These are phyloP conservation scores for Dicaeum eximium DNA, from an alignment of 2,113 vertebrate species.

Conservation along the genomic window DNA sequence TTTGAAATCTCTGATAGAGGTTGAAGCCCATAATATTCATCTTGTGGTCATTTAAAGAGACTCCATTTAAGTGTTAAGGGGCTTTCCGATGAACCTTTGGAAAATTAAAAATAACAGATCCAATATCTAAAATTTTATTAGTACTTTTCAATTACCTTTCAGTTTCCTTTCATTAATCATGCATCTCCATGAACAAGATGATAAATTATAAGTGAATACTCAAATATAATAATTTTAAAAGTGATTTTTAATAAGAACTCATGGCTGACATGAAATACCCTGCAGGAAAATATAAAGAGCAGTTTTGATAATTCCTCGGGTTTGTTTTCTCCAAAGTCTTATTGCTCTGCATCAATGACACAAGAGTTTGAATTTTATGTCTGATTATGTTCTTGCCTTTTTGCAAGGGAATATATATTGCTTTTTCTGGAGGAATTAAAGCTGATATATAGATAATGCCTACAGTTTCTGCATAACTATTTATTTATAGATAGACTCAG, in stretches of 20 bases:
- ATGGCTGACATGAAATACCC: neutral
- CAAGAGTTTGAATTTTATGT: neutral
- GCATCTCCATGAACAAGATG: constrained; percentile 29
- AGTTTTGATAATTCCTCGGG: neutral
- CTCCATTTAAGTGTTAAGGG: neutral
- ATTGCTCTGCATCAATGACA: neutral
- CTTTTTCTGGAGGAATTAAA: neutral
- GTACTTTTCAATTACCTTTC: constrained; percentile 43
- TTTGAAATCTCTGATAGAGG: neutral
- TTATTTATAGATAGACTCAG: neutral
- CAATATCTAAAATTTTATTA: constrained; percentile 47
- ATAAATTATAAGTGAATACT: constrained; percentile 36
- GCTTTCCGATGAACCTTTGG: neutral
- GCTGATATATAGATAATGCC: neutral
- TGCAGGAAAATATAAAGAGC: neutral
- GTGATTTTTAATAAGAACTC: neutral
- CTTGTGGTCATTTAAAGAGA: constrained; percentile 4
- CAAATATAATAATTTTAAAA: constrained; percentile 23
- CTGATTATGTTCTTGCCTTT: neutral
- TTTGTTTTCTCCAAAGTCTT: neutral
- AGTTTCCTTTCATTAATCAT: constrained; percentile 52
- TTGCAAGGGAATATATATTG: neutral
- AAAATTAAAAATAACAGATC: constrained; percentile 53
- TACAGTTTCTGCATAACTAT: neutral
- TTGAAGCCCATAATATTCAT: neutral